phyloP scores from a whole-genome alignment of 1,140 invertebrate genomes.

The Globodera rostochiensis region DNA sequence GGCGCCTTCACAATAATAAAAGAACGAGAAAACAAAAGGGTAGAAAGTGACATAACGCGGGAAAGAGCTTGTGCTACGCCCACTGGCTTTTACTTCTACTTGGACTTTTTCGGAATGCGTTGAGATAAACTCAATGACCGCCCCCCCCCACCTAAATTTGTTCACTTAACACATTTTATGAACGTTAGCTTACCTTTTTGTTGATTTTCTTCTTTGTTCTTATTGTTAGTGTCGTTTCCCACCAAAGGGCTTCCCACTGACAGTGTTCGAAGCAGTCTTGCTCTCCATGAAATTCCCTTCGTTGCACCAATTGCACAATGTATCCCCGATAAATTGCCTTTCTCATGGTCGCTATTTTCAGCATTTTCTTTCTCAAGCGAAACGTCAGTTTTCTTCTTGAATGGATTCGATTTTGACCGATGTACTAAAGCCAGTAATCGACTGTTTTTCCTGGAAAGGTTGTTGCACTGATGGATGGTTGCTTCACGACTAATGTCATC shows the following conservation, averaged over 20 bases:
- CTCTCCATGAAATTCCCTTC: slow-evolving; percentile 24
- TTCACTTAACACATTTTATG: no score
- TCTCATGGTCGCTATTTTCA: slow-evolving; percentile 19
- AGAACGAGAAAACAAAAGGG: no score
- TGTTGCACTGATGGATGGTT: background rate
- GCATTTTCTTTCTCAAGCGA: background rate
- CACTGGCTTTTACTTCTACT: no score
- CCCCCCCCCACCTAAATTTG: no score
- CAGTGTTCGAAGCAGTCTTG: slow-evolving; percentile 24
- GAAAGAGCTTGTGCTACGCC: no score
- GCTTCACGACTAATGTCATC: background rate
- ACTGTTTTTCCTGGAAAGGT: slow-evolving; percentile 3
- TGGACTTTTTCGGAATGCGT: no score
- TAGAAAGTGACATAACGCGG: no score
- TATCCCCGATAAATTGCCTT: background rate
- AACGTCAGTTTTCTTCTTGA: background rate
- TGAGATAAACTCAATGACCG: no score
- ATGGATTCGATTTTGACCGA: slow-evolving; percentile 16
- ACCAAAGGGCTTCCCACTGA: slow-evolving; percentile 24
- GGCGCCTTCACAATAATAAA: no score
- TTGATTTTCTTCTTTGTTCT: background rate
- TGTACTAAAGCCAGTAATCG: slow-evolving; percentile 15
- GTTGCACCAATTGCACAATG: slow-evolving; percentile 14
- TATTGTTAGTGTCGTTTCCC: background rate
- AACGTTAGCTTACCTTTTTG: background rate